Conservation (phyloP, 1,140 invertebrate species). For the Fopius arisanus region DNA sequence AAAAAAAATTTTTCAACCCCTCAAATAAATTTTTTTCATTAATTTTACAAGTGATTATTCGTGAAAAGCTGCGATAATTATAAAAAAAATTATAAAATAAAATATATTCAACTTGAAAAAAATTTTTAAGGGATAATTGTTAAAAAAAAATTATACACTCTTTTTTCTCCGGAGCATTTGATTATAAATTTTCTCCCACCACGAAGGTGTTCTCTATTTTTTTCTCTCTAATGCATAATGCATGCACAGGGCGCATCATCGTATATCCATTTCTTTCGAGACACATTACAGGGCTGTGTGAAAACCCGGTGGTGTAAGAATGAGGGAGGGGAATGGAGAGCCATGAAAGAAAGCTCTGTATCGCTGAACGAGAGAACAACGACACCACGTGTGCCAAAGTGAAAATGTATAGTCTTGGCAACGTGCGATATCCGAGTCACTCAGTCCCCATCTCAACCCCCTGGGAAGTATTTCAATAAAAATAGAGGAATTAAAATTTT, state of each 20-base stretch:
- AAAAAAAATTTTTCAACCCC: too few species aligned
- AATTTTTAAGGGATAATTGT: too few species aligned
- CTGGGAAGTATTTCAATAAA: background rate
- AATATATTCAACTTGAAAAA: too few species aligned
- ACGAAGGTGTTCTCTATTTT: conserved; percentile 3
- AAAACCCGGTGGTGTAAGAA: conserved; percentile 25
- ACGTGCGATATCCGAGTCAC: conserved; percentile 39
- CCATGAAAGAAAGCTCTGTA: conserved; percentile 41
- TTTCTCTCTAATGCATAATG: conserved; percentile 52
- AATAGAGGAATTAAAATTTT: background rate
- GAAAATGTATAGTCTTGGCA: conserved; percentile 61
- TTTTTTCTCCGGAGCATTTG: too few species aligned
- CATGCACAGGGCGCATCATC: conserved; percentile 57
- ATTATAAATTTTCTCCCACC: background rate
- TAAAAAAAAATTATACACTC: too few species aligned
- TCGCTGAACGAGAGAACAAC: conserved; percentile 42
- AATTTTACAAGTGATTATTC: too few species aligned
- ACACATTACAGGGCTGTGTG: conserved; percentile 18
- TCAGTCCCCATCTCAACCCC: background rate
- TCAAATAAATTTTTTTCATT: too few species aligned
- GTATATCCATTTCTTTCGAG: conserved; percentile 53
- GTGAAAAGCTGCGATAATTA: too few species aligned
- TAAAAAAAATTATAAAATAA: too few species aligned
- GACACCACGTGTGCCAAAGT: conserved; percentile 64
- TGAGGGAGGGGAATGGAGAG: conserved; percentile 21